Conservation (phyloP, 2,113 vertebrate genomes). For the Trematocara nigrifrons region DNA sequence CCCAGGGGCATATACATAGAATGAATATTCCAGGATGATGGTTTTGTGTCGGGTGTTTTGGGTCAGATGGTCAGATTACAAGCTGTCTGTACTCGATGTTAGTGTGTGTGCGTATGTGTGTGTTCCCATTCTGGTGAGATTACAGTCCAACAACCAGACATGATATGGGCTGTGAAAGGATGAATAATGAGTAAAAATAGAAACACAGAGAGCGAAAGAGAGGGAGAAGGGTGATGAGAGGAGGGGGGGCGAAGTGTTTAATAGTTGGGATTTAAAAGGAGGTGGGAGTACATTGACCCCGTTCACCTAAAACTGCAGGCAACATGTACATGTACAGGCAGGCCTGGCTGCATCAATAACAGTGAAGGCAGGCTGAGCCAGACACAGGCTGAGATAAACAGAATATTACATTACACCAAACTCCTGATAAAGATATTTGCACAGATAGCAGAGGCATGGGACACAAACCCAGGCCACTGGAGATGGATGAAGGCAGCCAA, state of each 20-base stretch:
- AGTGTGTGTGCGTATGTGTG: background rate
- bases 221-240: background rate
- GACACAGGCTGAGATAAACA: slow-evolving; percentile 34
- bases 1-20: background rate
- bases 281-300: background rate
- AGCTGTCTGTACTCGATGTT: slow-evolving; percentile 44
- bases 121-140: slow-evolving; percentile 38
- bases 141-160: slow-evolving; percentile 29
- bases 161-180: background rate
- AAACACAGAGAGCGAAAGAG: background rate
- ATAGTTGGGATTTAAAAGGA: background rate
- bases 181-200: background rate
- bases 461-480: background rate
- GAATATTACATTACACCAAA: slow-evolving; percentile 47
- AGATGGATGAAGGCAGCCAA: background rate
- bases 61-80: slow-evolving; percentile 63
- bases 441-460: background rate
- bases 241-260: background rate
- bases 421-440: slow-evolving; percentile 27
- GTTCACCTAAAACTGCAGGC: background rate
- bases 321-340: slow-evolving; percentile 10
- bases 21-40: slow-evolving; percentile 12
- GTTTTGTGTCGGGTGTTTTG: slow-evolving; percentile 31
- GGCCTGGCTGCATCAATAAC: slow-evolving; percentile 21
- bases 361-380: slow-evolving; percentile 9